A percentile compares a stretch with the other conserved stretches of the same genome.
Conservation (phyloP, 2,113 vertebrate genomes). For the Tupaia chinensis region DNA sequence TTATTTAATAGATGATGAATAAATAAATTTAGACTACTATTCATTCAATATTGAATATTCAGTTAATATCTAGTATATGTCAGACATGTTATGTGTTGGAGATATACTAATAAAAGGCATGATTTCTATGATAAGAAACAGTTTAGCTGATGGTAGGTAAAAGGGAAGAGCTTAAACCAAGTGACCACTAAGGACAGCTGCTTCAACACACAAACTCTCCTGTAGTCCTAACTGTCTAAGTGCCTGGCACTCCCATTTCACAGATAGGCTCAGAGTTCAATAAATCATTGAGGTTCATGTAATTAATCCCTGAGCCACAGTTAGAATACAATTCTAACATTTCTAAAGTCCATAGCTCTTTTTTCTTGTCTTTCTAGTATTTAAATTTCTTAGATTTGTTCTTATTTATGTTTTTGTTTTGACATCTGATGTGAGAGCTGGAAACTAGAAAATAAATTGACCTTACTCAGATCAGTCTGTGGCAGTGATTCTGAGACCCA, state of each 20-base stretch:
- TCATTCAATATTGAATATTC: slow-evolving; percentile 4
- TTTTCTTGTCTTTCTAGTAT: slow-evolving; percentile 38
- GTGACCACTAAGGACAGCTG: neutral
- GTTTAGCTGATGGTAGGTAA: neutral
- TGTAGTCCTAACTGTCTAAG: neutral
- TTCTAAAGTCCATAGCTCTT: neutral
- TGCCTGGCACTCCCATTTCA: neutral
- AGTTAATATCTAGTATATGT: slow-evolving; percentile 13
- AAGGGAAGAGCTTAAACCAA: neutral
- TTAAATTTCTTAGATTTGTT: neutral
- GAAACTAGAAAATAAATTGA: neutral
- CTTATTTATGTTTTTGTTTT: neutral
- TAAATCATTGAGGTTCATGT: neutral
- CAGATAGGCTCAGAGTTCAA: neutral
- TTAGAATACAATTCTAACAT: neutral
- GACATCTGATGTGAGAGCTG: neutral
- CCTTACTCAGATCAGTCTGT: neutral
- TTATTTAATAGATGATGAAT: slow-evolving; percentile 30
- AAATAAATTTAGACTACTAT: neutral
- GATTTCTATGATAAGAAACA: slow-evolving; percentile 21
- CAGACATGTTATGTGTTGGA: neutral
- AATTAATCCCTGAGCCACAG: slow-evolving; percentile 10
- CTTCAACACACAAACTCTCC: neutral
- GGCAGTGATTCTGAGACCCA: neutral
- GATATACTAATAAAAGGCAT: neutral